Evolutionary conservation across 1,140 invertebrate species (phyloP).

Genomic region (Camponotus floridanus): DNA sequence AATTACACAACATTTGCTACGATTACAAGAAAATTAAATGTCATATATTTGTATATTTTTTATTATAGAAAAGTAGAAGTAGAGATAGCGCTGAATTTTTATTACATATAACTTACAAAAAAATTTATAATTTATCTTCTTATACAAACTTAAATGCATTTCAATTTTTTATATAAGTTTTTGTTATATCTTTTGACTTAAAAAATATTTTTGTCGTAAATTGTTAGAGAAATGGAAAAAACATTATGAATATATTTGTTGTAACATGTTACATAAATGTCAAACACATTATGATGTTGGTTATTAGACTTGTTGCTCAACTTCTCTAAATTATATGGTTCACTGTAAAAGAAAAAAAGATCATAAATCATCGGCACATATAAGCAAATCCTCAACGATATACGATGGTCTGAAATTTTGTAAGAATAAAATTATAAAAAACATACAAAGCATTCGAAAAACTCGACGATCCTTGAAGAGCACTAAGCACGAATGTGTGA

Average conservation of each 20-base stretch:
- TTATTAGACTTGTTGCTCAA: background rate
- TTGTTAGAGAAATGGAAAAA: slow-evolving; percentile 22
- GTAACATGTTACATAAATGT: background rate
- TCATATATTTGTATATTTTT: background rate
- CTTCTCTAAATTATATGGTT: no score
- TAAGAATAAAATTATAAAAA: slow-evolving; percentile 31
- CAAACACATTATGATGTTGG: background rate
- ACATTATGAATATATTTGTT: background rate
- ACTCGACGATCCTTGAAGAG: background rate
- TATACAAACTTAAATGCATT: no score
- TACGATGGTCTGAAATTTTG: background rate
- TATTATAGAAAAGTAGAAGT: background rate
- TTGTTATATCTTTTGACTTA: background rate
- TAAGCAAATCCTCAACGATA: background rate
- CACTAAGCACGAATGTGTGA: background rate
- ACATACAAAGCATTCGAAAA: background rate
- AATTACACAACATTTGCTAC: background rate
- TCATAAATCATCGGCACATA: background rate
- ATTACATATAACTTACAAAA: no score
- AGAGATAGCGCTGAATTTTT: no score
- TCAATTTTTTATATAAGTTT: no score
- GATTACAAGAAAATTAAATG: background rate
- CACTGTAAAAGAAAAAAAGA: background rate
- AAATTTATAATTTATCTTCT: no score
- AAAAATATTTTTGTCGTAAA: background rate